phyloP scores from a whole-genome alignment of 2,888 invertebrate genomes.

The Chymomyza caudatula region DNA sequence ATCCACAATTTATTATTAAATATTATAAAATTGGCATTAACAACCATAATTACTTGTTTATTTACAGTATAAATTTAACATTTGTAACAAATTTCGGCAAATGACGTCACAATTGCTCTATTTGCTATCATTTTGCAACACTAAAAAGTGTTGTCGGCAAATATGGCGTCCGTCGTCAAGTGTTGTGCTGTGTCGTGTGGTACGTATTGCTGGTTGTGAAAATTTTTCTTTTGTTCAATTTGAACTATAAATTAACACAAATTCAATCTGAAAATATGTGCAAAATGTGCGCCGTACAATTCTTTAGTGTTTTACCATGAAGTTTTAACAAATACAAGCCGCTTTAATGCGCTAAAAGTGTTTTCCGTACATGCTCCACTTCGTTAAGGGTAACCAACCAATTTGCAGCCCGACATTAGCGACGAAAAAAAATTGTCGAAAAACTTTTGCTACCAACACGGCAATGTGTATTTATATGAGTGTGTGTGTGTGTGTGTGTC shows the following conservation, averaged over 20 bases:
- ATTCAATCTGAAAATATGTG: constrained; percentile 39
- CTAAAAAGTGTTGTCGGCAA: constrained; percentile 67
- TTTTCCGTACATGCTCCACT: constrained; percentile 32
- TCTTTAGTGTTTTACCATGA: constrained; percentile 26
- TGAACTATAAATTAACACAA: constrained; percentile 53
- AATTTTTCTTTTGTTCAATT: constrained; percentile 54
- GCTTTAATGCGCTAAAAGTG: constrained; percentile 21
- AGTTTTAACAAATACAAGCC: constrained; percentile 10
- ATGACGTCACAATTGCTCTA: constrained; percentile 35
- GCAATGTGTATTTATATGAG: constrained; percentile 23
- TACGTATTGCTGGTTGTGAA: constrained; percentile 77
- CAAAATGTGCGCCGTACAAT: constrained; percentile 28
- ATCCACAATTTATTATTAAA: neutral
- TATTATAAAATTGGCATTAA: neutral
- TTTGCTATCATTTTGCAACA: constrained; percentile 30
- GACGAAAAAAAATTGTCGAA: constrained; percentile 24
- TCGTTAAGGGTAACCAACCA: constrained; percentile 40
- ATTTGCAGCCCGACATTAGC: constrained; percentile 50
- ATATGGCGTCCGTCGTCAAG: constrained; percentile 97
- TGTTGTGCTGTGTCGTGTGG: constrained; percentile 98
- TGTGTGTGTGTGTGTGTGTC: constrained; percentile 24
- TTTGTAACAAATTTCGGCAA: too few species aligned
- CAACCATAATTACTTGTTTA: too few species aligned
- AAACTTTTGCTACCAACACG: constrained; percentile 52
- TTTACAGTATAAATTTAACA: neutral